Conservation (phyloP, 2,888 invertebrate genomes). For the Eutolmus rufibarbis region DNA sequence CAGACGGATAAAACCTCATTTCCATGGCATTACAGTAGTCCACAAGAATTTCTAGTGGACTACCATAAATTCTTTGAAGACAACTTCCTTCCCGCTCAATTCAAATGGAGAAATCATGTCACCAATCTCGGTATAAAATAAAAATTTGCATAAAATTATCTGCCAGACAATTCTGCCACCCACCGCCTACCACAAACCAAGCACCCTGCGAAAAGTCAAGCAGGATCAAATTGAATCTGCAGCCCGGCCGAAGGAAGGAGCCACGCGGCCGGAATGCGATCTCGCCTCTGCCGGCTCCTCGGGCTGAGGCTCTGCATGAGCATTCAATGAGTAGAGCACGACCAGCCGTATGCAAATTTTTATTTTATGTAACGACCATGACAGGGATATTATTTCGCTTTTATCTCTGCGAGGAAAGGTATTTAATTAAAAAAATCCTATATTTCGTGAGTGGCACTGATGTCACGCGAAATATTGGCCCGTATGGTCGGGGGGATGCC, state of each 20-base stretch:
- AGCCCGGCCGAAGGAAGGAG: background rate
- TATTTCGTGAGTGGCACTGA: background rate
- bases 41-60: conserved; percentile 1
- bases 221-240: conserved; percentile 29
- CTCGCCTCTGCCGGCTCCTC: background rate
- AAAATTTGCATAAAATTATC: conserved; percentile 35
- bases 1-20: conserved; percentile 4
- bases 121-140: conserved; percentile 24
- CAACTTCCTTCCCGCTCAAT: background rate
- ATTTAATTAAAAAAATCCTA: background rate
- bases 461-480: background rate
- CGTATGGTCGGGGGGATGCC: background rate
- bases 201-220: conserved; percentile 15
- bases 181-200: too few species aligned
- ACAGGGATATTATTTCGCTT: conserved; percentile 2
- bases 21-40: background rate
- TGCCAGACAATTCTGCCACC: background rate
- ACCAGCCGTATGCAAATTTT: conserved; percentile 14
- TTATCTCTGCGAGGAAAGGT: background rate
- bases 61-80: conserved; percentile 12
- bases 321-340: background rate
- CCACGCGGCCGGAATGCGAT: background rate
- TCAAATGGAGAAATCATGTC: conserved; percentile 13
- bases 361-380: conserved; percentile 1
- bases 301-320: background rate